Evolutionary conservation across 2,113 vertebrate genomes (phyloP).

Genomic region (Leucosticte australis): DNA sequence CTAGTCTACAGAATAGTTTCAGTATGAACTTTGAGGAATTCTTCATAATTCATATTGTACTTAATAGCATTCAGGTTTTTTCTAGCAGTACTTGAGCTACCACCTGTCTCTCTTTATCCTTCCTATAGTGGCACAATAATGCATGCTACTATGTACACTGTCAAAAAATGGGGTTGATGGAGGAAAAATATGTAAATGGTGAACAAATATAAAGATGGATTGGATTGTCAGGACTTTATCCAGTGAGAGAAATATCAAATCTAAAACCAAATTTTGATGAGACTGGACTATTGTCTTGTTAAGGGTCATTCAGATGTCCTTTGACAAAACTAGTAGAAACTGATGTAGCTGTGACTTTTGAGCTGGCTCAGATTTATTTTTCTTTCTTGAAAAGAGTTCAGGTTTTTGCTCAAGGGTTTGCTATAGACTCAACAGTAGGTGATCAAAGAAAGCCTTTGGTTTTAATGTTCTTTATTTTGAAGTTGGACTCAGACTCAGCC

Average conservation of each 20-base stretch:
- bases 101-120: neutral
- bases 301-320: neutral
- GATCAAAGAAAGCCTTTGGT: neutral
- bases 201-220: neutral
- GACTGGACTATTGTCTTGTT: neutral
- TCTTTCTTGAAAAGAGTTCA: neutral
- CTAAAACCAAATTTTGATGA: neutral
- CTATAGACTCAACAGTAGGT: neutral
- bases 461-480: neutral
- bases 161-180: neutral
- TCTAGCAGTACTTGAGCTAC: neutral
- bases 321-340: neutral
- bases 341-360: neutral
- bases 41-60: neutral
- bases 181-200: neutral
- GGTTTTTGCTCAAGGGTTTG: neutral
- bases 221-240: neutral
- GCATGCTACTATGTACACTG: neutral
- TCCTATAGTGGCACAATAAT: neutral
- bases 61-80: accelerated
- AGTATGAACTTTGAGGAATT: neutral
- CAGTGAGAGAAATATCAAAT: neutral
- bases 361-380: neutral
- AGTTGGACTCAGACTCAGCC: neutral
- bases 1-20: neutral